Percentiles rank a stretch among this genome's conserved stretches.
phyloP scores from a whole-genome alignment of 2,888 invertebrate species.

The Elmis aenea region DNA sequence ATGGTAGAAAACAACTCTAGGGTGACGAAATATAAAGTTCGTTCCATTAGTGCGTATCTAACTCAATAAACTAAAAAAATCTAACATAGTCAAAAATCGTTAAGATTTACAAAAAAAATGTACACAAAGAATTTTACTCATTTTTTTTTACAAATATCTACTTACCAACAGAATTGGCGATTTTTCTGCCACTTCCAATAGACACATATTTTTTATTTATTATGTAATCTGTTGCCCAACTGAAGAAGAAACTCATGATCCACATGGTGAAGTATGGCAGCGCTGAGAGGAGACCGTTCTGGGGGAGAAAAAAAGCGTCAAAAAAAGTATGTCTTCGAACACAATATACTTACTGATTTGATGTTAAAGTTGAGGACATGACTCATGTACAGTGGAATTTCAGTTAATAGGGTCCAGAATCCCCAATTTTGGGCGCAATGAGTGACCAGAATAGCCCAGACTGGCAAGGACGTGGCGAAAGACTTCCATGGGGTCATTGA shows the following conservation, averaged over 20 bases:
- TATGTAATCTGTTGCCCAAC: conserved; percentile 58
- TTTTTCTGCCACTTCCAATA: conserved; percentile 53
- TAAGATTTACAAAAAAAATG: not conserved
- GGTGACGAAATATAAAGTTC: no score
- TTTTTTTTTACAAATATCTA: no score
- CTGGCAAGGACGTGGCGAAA: conserved; percentile 68
- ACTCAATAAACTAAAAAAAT: no score
- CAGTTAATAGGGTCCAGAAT: conserved; percentile 75
- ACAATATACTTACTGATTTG: conserved; percentile 52
- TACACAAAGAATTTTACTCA: no score
- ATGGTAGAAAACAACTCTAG: no score
- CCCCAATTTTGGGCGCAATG: conserved; percentile 74
- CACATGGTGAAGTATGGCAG: conserved; percentile 70
- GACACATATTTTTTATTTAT: conserved; percentile 49
- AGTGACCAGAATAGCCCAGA: conserved; percentile 64
- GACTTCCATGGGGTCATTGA: conserved; percentile 71
- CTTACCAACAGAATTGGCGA: conserved; percentile 59
- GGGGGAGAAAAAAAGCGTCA: conserved; percentile 33
- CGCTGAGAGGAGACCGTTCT: conserved; percentile 64
- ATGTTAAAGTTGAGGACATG: conserved; percentile 67
- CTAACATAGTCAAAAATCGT: not conserved
- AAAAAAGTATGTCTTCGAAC: not conserved
- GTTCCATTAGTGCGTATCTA: no score
- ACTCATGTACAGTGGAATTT: conserved; percentile 75
- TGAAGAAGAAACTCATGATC: conserved; percentile 63